Evolutionary conservation across 1,140 invertebrate genomes (phyloP), one percentile per base, ranked within the genome.

Genomic region (Colletes latitarsis): DNA sequence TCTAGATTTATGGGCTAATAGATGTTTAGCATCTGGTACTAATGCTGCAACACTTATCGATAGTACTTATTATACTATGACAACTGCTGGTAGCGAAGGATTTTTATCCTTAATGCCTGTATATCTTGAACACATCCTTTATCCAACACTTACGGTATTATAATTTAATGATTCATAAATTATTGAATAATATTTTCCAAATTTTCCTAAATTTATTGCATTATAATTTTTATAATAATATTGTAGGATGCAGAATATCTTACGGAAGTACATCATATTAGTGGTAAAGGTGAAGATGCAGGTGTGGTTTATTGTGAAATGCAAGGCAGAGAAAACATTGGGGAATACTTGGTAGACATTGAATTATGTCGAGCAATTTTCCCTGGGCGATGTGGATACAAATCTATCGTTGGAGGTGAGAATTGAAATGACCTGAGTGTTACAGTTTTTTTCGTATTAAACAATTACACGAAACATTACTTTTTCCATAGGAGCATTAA

Each of bases 241-340:
- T 62, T 21, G 9, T 68, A 96, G 96, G 96, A 98, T 84, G 94
- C 96, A 87, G 97, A 95, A 3, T 99, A 96, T 93, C 92, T 96
- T 14, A 99, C 98, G 17, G 98, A 99, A 94, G 97, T 99, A 3
- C 97, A 99, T 93, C 98, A 99, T 91, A 95, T 99, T 66, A 97
- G 96, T 90, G 96, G 95, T 5, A 95, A 97, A 81, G 98, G 98
- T 4, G 95, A 97, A 86, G 96, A 99, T 94, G 97, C 96, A 52
- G 98, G 98, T 52, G 97, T 98, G 46, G 97, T 98, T 2, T 99
- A 99, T 91, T 98, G 97, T 92, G 98, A 99, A 94, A 98, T 98
- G 97, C 97, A 98, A 90, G 96, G 96, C 30, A 88, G 94, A 41
- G 97, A 98, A 92, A 98, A 98, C 91, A 95, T 94, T 58, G 97